These are phyloP conservation scores for Melolontha melolontha DNA, from an alignment of 2,888 invertebrate species.

Conservation along the genomic window DNA sequence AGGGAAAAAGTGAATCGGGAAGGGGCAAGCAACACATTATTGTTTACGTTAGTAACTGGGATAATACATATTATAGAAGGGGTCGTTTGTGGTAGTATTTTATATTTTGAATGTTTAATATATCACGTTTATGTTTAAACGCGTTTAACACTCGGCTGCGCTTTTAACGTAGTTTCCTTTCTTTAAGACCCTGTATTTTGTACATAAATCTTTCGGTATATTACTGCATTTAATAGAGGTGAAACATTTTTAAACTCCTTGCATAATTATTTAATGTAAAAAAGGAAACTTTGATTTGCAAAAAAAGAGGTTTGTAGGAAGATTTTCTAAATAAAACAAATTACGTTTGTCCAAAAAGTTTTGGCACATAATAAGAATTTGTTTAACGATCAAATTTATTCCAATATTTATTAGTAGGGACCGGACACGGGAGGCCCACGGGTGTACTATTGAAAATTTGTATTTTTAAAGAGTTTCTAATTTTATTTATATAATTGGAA, in stretches of 20 bases:
- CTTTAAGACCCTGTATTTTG: constrained; percentile 1
- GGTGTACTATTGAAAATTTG: too few species aligned
- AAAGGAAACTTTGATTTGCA: too few species aligned
- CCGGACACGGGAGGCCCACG: too few species aligned
- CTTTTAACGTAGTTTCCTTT: constrained; percentile 14
- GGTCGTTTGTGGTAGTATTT: constrained; percentile 17
- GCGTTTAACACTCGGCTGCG: constrained; percentile 18
- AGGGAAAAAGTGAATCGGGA: constrained; percentile 1
- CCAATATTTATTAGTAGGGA: too few species aligned
- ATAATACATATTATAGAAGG: constrained; percentile 20
- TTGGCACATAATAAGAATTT: too few species aligned
- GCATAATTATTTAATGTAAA: neutral
- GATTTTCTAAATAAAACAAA: too few species aligned
- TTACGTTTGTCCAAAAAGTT: too few species aligned
- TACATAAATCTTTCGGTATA: constrained; percentile 8
- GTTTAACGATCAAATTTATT: too few species aligned
- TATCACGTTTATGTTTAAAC: constrained; percentile 10
- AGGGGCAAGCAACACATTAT: neutral
- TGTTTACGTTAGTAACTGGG: constrained; percentile 22
- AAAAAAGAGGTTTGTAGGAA: too few species aligned
- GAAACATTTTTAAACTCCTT: neutral
- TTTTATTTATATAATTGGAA: too few species aligned
- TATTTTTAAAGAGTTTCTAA: too few species aligned
- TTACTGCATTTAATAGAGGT: neutral
- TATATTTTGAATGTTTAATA: constrained; percentile 1